Conservation (phyloP, 2,113 vertebrate genomes). For the Cyphomyrus discorhynchus region DNA sequence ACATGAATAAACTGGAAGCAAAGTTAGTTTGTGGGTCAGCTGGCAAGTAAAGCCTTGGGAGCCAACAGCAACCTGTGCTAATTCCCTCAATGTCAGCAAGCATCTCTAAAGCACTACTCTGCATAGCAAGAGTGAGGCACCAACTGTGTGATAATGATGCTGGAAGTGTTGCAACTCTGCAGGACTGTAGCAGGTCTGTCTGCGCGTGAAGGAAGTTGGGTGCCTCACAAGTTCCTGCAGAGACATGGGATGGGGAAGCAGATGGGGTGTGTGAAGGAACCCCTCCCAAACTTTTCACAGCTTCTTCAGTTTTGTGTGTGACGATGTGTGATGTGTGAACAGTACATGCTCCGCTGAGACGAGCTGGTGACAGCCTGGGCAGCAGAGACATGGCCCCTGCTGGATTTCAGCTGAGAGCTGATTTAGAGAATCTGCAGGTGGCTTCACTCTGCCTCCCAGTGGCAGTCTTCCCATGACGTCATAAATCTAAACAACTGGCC, state of each 20-base stretch:
- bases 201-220: not conserved
- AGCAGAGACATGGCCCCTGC: not conserved
- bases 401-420: not conserved
- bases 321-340: not conserved
- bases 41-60: not conserved
- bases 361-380: not conserved
- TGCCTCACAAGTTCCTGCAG: not conserved
- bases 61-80: not conserved
- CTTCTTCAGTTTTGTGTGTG: not conserved
- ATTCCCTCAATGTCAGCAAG: not conserved
- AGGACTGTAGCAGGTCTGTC: not conserved
- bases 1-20: constrained; percentile 32
- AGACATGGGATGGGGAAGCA: not conserved
- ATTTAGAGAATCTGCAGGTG: not conserved
- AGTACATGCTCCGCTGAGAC: not conserved
- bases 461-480: constrained; percentile 7
- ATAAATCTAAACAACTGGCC: not conserved
- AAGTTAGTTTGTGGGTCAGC: not conserved
- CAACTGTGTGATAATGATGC: not conserved
- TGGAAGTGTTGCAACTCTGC: not conserved
- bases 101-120: not conserved
- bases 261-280: not conserved
- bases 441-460: not conserved
- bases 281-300: not conserved
- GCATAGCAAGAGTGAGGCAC: not conserved